Base-by-base conservation (phyloP, 2,888 invertebrate species). In the Pachymerium ferrugineum region DNA sequence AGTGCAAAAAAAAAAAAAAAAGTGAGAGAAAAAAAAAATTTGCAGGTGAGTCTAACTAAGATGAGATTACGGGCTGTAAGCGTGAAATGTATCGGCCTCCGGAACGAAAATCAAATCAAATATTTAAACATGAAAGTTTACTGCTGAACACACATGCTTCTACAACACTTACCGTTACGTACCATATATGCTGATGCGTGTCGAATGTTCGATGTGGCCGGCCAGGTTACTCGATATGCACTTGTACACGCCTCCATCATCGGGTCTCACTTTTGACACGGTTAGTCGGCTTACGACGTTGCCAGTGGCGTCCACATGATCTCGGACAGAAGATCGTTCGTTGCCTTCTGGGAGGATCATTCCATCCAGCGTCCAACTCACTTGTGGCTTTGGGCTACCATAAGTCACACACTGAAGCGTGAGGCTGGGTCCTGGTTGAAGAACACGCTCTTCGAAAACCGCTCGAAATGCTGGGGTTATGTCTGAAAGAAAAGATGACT, bases 311-410 rank as follows among this genome's bases (percentile, higher is more conserved):
- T 73, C 73, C 30, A 73, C 73, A 12, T 73, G 73, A 29, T 73
- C 73, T 31, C 73, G 28, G 12, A 73, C 31, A 3, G 73, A 29
- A 16, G 80, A 0, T 79, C 78, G 5, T 82, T 82, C 19, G 80
- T 80, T 67, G 22, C 73, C 68, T 31, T 73, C 73, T 28, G 73
- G 73, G 19, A 73, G 67, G 29, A 67, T 22, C 31, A 73, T 73
- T 25, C 73, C 92, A 82, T 95, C 94, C 74, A 95, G 86, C 81
- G 92, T 90, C 97, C 97, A 97, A 22, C 90, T 89, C 79, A 97
- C 93, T 85, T 93, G 92, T 70, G 97, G 96, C 0, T 93, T 92
- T 0, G 97, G 97, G 84, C 94, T 96, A 72, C 97, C 97, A 76
- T 94, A 92, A 6, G 95, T 96, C 70, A 92, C 89, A 84, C 97